Percentiles rank a stretch among this genome's conserved stretches.
Conservation (phyloP, 2,113 vertebrate genomes). For the Penelope pileata region DNA sequence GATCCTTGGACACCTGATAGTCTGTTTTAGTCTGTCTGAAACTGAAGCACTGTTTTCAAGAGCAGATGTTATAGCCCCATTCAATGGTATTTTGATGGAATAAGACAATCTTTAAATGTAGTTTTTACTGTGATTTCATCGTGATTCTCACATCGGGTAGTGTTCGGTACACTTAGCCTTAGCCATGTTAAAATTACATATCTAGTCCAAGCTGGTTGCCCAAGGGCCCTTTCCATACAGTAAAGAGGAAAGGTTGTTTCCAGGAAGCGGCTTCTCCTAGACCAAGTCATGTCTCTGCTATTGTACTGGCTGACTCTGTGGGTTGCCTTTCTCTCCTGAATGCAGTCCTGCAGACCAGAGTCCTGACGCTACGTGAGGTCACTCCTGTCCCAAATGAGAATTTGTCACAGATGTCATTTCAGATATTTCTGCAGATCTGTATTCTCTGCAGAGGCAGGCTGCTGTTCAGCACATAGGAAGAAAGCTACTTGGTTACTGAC, state of each 20-base stretch:
- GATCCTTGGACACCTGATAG: not conserved
- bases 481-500: not conserved
- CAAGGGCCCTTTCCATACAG: not conserved
- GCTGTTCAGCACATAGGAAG: not conserved
- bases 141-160: not conserved
- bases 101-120: not conserved
- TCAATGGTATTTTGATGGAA: not conserved
- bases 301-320: fast-evolving
- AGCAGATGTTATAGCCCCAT: not conserved
- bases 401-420: fast-evolving
- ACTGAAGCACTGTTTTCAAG: not conserved
- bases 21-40: not conserved
- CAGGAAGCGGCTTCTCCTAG: not conserved
- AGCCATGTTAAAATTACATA: not conserved
- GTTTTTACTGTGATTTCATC: not conserved
- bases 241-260: not conserved
- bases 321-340: not conserved
- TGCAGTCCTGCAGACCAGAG: not conserved
- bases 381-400: not conserved
- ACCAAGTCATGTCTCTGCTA: not conserved
- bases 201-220: not conserved
- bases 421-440: not conserved
- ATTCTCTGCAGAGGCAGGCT: not conserved
- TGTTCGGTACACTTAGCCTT: not conserved
- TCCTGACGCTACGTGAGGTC: not conserved